Base-by-base conservation (phyloP, 2,113 vertebrate genomes). In the Ptilonorhynchus violaceus region DNA sequence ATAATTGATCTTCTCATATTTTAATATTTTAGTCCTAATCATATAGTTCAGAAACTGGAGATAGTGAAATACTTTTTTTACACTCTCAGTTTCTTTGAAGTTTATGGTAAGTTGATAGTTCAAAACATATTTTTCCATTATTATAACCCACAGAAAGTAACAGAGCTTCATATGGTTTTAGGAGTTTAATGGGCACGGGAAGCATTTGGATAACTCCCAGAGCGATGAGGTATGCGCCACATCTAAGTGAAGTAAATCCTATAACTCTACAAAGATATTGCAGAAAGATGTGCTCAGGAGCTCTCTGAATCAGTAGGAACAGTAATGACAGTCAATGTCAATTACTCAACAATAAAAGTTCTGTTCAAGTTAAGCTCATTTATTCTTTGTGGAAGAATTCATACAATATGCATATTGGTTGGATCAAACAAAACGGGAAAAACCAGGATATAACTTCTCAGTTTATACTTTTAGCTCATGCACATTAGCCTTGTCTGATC, bases 1-100 rank as follows among this genome's bases (percentile, higher is more conserved):
- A 97, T 97, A 98, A 98, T 93, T 96, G 94, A 97, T 97, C 96
- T 94, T 97, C 72, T 96, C 78, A 89, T 72, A 97, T 97, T 97
- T 98, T 95, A 97, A 94, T 97, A 96, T 97, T 98, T 98, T 95
- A 97, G 88, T 75, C 49, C 78, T 80, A 96, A 83, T 96, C 67
- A 75, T 89, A 94, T 56, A 95, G 46, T 74, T 64, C 41, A 30
- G 84, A 97, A 79, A 93, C 58, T 52, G 56, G 28, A 96, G 85
- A 49, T 33, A 94, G 30, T 41, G 52, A 93, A 96, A 82, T 49
- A 59, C 33, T 66, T 86, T 95, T 91, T 77, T 83, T 22, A 44
- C 93, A 93, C 22, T 93, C 37, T 80, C 31, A 53, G 9, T 58
- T 95, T 95, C 93, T 97, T 96, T 97, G 88, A 98, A 96, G 91